Evolutionary conservation across 2,888 invertebrate species (phyloP), one percentile per base, ranked within the genome.

Genomic region (Pyralis farinalis): DNA sequence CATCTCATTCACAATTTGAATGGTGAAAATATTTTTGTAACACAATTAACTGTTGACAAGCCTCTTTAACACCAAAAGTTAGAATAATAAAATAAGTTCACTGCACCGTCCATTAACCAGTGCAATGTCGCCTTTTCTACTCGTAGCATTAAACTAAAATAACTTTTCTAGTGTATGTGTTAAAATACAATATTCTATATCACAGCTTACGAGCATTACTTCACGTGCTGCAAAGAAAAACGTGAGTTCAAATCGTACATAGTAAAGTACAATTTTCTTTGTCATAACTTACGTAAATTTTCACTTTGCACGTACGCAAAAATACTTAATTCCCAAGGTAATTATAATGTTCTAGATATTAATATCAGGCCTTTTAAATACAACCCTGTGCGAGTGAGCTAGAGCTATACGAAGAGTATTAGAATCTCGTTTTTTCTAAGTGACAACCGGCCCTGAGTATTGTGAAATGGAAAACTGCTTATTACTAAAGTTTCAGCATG

Each of bases 291-390:
- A 46, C 41, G 46, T 25, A 39, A 38, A 42, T 40, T 44, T 44
- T 42, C 47, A 44, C 41, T 30, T 27, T 40, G 42, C 37, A 29
- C 40, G 28, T n/a, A 29, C 40, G 40, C 47, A 35, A 44, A 47
- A 47, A 47, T 42, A 47, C 37, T 42, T 44, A 41, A 44, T 47
- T 47, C 47, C 40, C 44, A 40, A 36, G 35, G 30, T 40, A 37
- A 38, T 44, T 37, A 47, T 40, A 37, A 36, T 37, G 42, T 37
- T 39, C 33, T 32, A 37, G 38, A 44, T 25, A 25, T 25, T 25
- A 2, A 25, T 25, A 25, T 25, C 25, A 16, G 16, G 16, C 16
- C n/a, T 16, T 16, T 16, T 16, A 25, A 25, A 25, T 25, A 5
- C 3, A 25, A 7, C 8, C 25, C 25, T 25, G 25, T 25, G 25